Base-by-base conservation (phyloP, 2,113 vertebrate species). In the Anhinga anhinga region DNA sequence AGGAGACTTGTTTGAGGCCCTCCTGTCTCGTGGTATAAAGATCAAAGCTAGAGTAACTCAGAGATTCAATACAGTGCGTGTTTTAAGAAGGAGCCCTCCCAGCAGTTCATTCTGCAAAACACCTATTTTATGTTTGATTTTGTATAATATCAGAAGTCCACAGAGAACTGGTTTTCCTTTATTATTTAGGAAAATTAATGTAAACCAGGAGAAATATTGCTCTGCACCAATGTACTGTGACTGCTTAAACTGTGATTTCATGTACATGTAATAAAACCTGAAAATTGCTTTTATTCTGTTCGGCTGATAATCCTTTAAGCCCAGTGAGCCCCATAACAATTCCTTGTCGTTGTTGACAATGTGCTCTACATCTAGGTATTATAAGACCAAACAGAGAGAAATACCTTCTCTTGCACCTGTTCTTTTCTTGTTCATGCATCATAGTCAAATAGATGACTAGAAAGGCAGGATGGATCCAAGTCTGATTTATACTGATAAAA, bases 241-340 rank as follows among this genome's bases (percentile, higher is more conserved):
- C 15, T 95, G 13, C 42, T 86, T 92, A 82, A 73, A 59, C 40
- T 9, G 8, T 47, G 32, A 83, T 89, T 88, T 87, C 55, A 44
- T 30, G 22, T 73, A 29, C 3, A 5, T 21, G 11, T 85, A 91
- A 90, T 63, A 15, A 91, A 96, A 81, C 76, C 32, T 52, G 56
- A 79, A 88, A 88, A 83, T 61, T 63, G 56, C 34, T 94, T 94
- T 89, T 94, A 30, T 88, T 88, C 52, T 81, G 55, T 78, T 96
- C 9, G 3, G 66, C 69, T 79, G 67, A 47, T 91, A 96, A 95
- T 93, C 71, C 83, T 86, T 89, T 94, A 95, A 88, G 44, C 79
- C 29, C 50, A 49, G 36, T 15, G 36, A 87, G 82, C 84, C 42
- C 36, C 44, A 6, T 63, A 86, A 86, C 86, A 92, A 61, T 93